These are phyloP conservation scores for Propithecus perrieri DNA, from an alignment of 2,797 vertebrate species.

Conservation along the genomic window DNA sequence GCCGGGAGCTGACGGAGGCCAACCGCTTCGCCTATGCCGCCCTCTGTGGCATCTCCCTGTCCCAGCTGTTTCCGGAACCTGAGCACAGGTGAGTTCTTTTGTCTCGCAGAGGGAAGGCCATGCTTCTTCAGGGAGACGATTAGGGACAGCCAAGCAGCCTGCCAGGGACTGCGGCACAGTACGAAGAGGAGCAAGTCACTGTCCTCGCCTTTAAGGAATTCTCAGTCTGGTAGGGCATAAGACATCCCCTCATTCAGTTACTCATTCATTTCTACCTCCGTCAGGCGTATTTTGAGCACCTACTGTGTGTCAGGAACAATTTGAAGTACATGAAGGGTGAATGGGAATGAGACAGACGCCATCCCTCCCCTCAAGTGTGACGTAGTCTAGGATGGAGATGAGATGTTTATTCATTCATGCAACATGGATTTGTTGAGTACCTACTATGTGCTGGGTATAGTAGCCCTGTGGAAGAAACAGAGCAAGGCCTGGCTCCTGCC, in stretches of 20 bases:
- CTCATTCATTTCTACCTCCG: neutral
- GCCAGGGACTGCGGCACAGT: too few relatives aligned
- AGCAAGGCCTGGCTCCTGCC: neutral
- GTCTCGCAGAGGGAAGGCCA: neutral
- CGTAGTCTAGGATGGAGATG: neutral
- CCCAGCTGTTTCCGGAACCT: slow-evolving; percentile 89
- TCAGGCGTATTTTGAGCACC: neutral
- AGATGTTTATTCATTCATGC: neutral
- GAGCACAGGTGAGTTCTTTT: slow-evolving; percentile 89
- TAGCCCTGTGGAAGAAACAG: neutral
- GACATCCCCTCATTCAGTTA: neutral
- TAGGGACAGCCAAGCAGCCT: neutral
- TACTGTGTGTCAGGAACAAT: neutral
- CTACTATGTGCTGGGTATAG: neutral
- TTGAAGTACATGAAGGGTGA: neutral
- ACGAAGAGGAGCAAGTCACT: neutral
- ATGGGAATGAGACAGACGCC: neutral
- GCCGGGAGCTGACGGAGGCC: slow-evolving; percentile 88
- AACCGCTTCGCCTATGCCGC: slow-evolving; percentile 92
- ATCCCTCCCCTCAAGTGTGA: neutral
- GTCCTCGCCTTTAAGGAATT: neutral
- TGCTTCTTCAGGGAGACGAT: neutral
- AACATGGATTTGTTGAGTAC: neutral
- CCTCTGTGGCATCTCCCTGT: slow-evolving; percentile 90
- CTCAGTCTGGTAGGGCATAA: accelerated